Conservation (phyloP, 2,113 vertebrate genomes). For the Zosterops lateralis region DNA sequence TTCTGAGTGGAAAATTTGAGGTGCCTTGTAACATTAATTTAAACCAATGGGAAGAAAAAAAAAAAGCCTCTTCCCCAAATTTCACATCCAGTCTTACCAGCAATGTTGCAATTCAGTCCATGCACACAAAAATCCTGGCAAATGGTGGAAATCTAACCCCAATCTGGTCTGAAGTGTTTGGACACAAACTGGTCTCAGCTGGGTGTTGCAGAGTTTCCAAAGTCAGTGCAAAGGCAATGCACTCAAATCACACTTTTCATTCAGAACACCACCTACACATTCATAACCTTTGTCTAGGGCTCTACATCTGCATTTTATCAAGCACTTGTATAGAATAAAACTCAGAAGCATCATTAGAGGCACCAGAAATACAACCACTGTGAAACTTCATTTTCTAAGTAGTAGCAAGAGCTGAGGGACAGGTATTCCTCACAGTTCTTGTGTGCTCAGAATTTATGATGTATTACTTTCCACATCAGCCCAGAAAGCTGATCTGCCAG, state of each 20-base stretch:
- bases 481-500: neutral
- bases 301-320: neutral
- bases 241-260: neutral
- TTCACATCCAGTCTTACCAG: neutral
- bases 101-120: neutral
- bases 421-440: neutral
- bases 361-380: neutral
- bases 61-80: neutral
- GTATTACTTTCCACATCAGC: neutral
- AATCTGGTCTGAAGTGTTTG: neutral
- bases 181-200: neutral
- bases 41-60: neutral
- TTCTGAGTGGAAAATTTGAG: neutral
- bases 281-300: neutral
- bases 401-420: neutral
- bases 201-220: neutral
- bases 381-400: neutral
- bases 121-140: neutral
- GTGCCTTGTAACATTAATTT: accelerated
- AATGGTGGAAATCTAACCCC: neutral
- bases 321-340: neutral
- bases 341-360: neutral
- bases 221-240: neutral
- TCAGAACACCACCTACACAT: neutral
- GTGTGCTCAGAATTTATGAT: neutral